Evolutionary conservation across 2,888 invertebrate genomes (phyloP).

Genomic region (Pasiphila rectangulata): DNA sequence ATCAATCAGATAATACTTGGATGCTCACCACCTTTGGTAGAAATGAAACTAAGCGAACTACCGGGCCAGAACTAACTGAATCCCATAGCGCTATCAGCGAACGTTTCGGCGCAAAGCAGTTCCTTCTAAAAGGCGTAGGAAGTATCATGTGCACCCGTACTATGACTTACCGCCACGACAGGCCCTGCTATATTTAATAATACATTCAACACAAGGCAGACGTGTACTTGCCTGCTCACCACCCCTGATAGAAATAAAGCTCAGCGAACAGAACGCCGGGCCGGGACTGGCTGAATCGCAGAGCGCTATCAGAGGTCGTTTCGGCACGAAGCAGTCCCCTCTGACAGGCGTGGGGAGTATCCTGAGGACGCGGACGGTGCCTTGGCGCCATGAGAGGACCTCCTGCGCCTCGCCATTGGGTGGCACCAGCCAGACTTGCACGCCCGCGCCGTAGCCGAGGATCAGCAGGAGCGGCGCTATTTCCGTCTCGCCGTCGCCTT

Average conservation of each 20-base stretch:
- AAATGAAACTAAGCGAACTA: too few species aligned
- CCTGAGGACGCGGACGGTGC: conserved; percentile 90
- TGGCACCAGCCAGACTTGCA: conserved; percentile 91
- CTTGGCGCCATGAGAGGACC: conserved; percentile 96
- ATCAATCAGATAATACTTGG: too few species aligned
- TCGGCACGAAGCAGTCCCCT: conserved; percentile 87
- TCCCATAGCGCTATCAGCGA: too few species aligned
- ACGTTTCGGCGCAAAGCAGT: too few species aligned
- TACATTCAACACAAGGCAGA: background rate
- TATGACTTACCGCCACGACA: too few species aligned
- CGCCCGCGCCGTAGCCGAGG: conserved; percentile 82
- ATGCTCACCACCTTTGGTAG: too few species aligned
- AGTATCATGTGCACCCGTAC: too few species aligned
- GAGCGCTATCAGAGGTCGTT: conserved; percentile 93
- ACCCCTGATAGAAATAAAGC: conserved; percentile 91
- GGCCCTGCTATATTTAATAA: too few species aligned
- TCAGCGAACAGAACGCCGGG: conserved; percentile 89
- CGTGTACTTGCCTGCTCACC: conserved; percentile 84
- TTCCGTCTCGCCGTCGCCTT: conserved; percentile 85
- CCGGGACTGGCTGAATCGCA: conserved; percentile 92
- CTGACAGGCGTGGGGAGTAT: conserved; percentile 90
- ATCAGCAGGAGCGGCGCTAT: conserved; percentile 91
- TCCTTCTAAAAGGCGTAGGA: too few species aligned
- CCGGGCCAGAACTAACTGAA: too few species aligned
- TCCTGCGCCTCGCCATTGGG: conserved; percentile 96